A percentile compares a stretch with the other conserved stretches of the same genome.
These are phyloP conservation scores for Drosophila tropicalis DNA, from an alignment of 1,140 invertebrate genomes.

Conservation along the genomic window DNA sequence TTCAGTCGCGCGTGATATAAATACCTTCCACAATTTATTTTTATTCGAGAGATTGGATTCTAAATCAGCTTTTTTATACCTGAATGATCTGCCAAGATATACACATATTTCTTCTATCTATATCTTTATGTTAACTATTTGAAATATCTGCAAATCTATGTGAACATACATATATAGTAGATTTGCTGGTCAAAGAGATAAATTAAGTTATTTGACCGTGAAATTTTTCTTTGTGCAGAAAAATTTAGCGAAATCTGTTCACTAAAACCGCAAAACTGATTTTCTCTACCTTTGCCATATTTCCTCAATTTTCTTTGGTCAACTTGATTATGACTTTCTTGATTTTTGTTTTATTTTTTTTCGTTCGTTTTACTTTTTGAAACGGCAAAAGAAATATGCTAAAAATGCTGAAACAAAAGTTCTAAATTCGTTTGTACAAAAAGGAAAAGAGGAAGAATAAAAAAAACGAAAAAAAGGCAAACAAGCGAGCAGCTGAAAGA, in stretches of 20 bases:
- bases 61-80: conserved; percentile 1
- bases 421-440: conserved; percentile 57
- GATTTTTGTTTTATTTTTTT: neutral
- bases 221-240: too few relatives aligned
- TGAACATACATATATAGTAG: too few relatives aligned
- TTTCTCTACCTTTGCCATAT: conserved; percentile 1
- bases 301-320: neutral
- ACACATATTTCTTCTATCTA: too few relatives aligned
- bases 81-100: neutral
- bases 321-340: conserved; percentile 4
- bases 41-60: neutral
- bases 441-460: conserved; percentile 18
- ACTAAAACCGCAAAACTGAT: neutral
- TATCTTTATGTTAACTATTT: too few relatives aligned
- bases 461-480: neutral
- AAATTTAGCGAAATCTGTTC: neutral
- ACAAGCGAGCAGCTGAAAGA: conserved; percentile 19
- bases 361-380: neutral
- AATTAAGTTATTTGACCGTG: too few relatives aligned
- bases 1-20: conserved; percentile 6
- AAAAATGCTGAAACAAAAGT: conserved; percentile 59
- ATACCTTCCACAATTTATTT: neutral
- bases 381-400: conserved; percentile 52
- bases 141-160: too few relatives aligned
- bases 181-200: too few relatives aligned